phyloP scores from a whole-genome alignment of 2,797 vertebrate genomes.

The Coccyzus lansbergi region DNA sequence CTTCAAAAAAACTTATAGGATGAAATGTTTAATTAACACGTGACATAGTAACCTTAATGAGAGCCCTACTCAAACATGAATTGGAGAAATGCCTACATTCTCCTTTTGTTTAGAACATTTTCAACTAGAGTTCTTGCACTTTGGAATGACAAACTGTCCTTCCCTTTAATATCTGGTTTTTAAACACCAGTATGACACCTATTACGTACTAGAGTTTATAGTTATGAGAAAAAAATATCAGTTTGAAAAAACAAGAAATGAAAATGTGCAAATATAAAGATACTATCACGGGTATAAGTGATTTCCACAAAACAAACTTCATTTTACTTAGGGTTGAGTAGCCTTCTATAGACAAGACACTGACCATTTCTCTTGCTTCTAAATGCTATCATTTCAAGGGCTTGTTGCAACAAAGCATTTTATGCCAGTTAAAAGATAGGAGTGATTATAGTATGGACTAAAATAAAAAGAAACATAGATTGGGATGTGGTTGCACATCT shows the following conservation, averaged over 20 bases:
- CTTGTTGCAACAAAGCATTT: neutral
- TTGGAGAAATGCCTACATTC: neutral
- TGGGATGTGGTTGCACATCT: neutral
- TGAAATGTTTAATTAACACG: neutral
- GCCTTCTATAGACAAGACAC: neutral
- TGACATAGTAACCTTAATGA: neutral
- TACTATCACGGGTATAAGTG: neutral
- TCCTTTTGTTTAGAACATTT: neutral
- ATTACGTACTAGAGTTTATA: constrained; percentile 2
- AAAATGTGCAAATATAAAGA: constrained; percentile 30
- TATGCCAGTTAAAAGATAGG: neutral
- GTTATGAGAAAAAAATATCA: neutral
- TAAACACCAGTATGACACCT: neutral
- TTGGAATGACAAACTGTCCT: neutral
- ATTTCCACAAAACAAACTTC: neutral
- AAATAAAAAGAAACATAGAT: neutral
- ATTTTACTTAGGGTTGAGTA: neutral
- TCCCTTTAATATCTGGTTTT: neutral
- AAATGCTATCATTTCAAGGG: neutral
- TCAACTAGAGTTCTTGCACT: neutral
- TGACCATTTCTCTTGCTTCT: neutral
- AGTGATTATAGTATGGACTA: neutral
- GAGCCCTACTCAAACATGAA: neutral
- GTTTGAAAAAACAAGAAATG: neutral
- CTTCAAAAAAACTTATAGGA: neutral